These are phyloP conservation scores for Sceloporus tristichus DNA, from an alignment of 2,113 vertebrate species.

Conservation along the genomic window DNA sequence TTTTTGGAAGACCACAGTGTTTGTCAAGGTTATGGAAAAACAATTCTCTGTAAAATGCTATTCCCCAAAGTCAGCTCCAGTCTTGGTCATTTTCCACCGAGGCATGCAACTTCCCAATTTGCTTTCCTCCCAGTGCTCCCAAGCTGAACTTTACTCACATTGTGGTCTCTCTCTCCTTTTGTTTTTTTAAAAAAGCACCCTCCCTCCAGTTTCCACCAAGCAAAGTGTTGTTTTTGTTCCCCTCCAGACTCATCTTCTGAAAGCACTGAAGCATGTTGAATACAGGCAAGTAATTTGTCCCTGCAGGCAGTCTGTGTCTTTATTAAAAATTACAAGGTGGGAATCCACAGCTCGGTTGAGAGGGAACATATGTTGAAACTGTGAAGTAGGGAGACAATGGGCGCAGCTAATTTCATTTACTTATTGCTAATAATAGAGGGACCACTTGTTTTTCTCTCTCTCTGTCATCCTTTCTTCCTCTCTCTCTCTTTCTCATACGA, in stretches of 20 bases:
- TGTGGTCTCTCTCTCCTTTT: constrained; percentile 35
- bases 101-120: constrained; percentile 57
- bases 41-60: constrained; percentile 42
- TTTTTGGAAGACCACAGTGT: constrained; percentile 23
- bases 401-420: constrained; percentile 66
- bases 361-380: constrained; percentile 67
- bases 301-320: constrained; percentile 72
- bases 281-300: constrained; percentile 72
- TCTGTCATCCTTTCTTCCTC: neutral
- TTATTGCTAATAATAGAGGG: constrained; percentile 66
- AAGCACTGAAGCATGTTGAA: constrained; percentile 73
- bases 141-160: constrained; percentile 68
- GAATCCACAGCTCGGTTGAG: constrained; percentile 60
- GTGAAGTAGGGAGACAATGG: constrained; percentile 69
- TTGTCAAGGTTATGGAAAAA: constrained; percentile 44
- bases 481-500: constrained; percentile 21
- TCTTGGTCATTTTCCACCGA: constrained; percentile 58
- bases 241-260: constrained; percentile 61
- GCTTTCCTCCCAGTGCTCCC: constrained; percentile 64
- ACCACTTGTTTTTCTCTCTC: constrained; percentile 52
- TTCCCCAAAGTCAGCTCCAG: constrained; percentile 53
- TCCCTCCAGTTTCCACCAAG: constrained; percentile 40
- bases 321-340: constrained; percentile 75
- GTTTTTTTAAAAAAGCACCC: constrained; percentile 64
- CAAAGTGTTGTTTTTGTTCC: constrained; percentile 61